Evolutionary conservation across 2,113 vertebrate genomes (phyloP), one percentile per base, ranked within the genome.

Genomic region (Illadopsis cleaveri): DNA sequence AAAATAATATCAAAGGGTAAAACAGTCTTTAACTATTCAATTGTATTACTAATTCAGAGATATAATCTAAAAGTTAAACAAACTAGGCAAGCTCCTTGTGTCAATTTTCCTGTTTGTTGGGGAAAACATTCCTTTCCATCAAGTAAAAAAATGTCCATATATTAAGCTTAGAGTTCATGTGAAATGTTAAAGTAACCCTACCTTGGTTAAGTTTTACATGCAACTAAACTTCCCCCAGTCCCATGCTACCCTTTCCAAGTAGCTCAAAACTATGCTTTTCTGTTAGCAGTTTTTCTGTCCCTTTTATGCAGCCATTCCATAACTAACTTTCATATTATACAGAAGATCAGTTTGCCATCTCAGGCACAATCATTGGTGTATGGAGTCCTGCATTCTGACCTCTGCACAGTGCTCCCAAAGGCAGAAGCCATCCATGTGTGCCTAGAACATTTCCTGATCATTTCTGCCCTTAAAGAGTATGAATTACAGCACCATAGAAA

Each of bases 1-100:
- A 90, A 89, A 83, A 45, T 24, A 93, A 58, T 35, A 84, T 22
- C 60, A 66, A 81, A 90, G 30, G 60, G 23, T n/a, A 86, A 76
- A 82, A 1, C 3, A 62, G 35, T 77, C 7, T 75, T 70, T 24
- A 92, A 51, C 58, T 51, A 57, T 38, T 22, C 61, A 33, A 8
- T 24, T 93, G 27, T 60, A 66, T 70, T 64, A 86, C 31, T 50
- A 60, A 38, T 35, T 64, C 50, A 89, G 54, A 62, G 60, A 61
- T 28, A 73, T 35, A 81, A 47, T 62, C 62, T 73, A 91, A 87
- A 45, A 72, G 82, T 68, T 78, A 58, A 93, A 83, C 16, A 64
- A 57, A 60, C 6, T 21, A 53, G 0, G 4, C 21, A 79, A 90
- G 16, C 18, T 90, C 37, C 62, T 65, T n/a, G 12, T 18, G 27